Evolutionary conservation across 2,113 vertebrate genomes (phyloP).

Genomic region (Calidris pugnax): DNA sequence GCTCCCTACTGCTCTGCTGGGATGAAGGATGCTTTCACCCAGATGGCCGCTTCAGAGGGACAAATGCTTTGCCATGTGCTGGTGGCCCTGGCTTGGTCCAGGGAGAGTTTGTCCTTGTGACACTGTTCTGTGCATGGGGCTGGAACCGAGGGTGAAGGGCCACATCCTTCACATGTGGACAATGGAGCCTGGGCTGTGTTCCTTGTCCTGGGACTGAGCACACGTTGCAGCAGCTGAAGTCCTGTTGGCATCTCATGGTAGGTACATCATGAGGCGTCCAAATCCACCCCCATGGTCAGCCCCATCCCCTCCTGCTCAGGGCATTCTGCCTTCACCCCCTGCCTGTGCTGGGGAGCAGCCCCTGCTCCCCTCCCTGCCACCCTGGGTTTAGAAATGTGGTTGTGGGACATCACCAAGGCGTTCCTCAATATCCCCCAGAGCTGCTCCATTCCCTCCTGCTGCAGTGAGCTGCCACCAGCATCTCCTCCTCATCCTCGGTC

Average conservation of each 20-base stretch:
- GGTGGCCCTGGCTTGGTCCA: background rate
- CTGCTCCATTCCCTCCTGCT: background rate
- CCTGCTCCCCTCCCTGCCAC: background rate
- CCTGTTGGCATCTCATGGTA: background rate
- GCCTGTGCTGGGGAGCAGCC: accelerated
- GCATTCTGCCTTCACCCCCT: background rate
- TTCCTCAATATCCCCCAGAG: accelerated
- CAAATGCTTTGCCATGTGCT: background rate
- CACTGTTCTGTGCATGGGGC: accelerated
- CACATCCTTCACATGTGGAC: accelerated
- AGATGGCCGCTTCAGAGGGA: background rate
- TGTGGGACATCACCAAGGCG: background rate
- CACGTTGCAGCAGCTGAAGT: background rate
- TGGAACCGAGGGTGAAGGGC: background rate
- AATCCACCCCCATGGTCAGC: accelerated
- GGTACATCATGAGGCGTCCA: accelerated
- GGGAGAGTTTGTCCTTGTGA: background rate
- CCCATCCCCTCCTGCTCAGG: background rate
- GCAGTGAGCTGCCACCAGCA: background rate
- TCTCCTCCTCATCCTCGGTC: accelerated
- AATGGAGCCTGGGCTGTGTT: accelerated
- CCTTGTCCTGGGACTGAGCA: background rate
- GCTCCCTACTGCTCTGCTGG: background rate
- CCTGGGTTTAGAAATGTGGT: background rate
- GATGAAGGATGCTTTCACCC: background rate